Conservation (phyloP, 1,140 invertebrate species). For the Papilio aristodemus region DNA sequence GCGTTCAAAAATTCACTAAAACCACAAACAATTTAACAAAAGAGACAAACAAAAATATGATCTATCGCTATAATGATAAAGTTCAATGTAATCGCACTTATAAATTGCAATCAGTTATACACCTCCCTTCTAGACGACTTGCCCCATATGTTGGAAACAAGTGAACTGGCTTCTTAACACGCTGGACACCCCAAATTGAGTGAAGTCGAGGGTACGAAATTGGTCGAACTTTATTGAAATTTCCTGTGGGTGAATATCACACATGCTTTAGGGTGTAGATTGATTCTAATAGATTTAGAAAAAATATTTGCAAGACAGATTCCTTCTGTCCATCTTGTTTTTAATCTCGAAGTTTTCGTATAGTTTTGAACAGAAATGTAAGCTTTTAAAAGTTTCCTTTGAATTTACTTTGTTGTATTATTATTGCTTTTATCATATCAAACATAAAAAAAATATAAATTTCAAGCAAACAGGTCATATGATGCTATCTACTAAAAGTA, state of each 20-base stretch:
- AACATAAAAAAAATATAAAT: no score
- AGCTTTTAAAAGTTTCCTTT: no score
- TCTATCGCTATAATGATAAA: conserved; percentile 34
- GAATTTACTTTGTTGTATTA: no score
- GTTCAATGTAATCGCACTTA: conserved; percentile 14
- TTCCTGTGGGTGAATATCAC: conserved; percentile 66
- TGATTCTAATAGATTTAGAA: conserved; percentile 34
- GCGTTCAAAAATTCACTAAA: conserved; percentile 57
- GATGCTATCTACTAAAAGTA: no score
- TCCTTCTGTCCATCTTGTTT: not conserved
- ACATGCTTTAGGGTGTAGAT: conserved; percentile 46
- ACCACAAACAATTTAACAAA: conserved; percentile 32
- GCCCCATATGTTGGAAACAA: conserved; percentile 71
- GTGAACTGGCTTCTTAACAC: conserved; percentile 68
- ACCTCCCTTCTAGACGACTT: conserved; percentile 58
- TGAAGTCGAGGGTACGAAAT: conserved; percentile 62
- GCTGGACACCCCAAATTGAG: conserved; percentile 71
- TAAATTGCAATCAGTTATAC: conserved; percentile 33
- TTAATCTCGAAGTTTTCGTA: no score
- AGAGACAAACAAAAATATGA: conserved; percentile 36
- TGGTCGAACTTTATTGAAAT: conserved; percentile 67
- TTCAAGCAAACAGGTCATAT: no score
- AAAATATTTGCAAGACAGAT: not conserved
- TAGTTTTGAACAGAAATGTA: no score
- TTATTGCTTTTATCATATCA: no score